Evolutionary conservation across 2,113 vertebrate species (phyloP).

Genomic region (Nycticryphes semicollaris): DNA sequence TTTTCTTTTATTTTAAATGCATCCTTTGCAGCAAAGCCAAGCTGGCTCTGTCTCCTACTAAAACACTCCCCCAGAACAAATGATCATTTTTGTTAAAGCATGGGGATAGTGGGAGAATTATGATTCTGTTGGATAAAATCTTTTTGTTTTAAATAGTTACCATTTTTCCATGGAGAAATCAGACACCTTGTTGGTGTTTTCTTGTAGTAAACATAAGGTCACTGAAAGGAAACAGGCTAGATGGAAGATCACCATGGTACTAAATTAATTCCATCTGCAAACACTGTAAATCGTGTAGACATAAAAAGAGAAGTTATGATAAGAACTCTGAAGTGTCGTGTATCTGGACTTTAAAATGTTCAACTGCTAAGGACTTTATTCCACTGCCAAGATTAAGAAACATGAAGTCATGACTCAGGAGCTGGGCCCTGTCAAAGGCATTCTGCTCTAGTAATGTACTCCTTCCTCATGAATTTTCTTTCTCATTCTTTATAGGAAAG

Average conservation of each 20-base stretch:
- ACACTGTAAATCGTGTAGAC: constrained; percentile 71
- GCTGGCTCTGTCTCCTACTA: constrained; percentile 42
- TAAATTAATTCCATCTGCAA: constrained; percentile 82
- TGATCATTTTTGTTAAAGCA: constrained; percentile 57
- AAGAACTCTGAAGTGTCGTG: constrained; percentile 73
- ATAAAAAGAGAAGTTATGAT: constrained; percentile 76
- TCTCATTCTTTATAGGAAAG: constrained; percentile 12
- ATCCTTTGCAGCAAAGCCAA: constrained; percentile 64
- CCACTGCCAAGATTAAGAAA: constrained; percentile 81
- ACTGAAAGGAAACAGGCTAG: constrained; percentile 72
- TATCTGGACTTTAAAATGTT: constrained; percentile 72
- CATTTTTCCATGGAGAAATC: constrained; percentile 76
- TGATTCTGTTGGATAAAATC: constrained; percentile 68
- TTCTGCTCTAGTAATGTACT: constrained; percentile 41
- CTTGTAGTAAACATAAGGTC: constrained; percentile 79
- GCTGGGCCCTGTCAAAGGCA: constrained; percentile 66
- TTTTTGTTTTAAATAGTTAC: constrained; percentile 75
- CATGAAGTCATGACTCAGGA: constrained; percentile 69
- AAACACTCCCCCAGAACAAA: constrained; percentile 66
- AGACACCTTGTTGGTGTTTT: constrained; percentile 80
- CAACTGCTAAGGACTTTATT: constrained; percentile 78
- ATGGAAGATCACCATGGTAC: constrained; percentile 72
- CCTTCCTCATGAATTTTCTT: constrained; percentile 4
- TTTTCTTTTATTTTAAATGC: constrained; percentile 25
- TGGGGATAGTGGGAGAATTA: constrained; percentile 62